Conservation (phyloP, 2,888 invertebrate genomes). For the Melieria picta region DNA sequence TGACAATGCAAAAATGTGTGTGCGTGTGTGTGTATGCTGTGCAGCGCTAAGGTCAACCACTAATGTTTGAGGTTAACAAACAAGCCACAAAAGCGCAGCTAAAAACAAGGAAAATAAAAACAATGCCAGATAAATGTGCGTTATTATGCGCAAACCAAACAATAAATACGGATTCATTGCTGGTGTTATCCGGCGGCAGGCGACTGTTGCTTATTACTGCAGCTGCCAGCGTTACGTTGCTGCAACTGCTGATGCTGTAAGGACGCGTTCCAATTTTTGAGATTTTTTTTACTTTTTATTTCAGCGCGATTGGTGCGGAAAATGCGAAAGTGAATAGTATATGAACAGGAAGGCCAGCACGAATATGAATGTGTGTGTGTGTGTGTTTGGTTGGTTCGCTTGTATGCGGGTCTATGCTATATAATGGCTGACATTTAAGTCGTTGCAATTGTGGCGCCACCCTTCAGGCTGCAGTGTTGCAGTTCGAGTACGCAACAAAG, state of each 20-base stretch:
- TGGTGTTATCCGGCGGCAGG: no score
- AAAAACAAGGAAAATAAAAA: no score
- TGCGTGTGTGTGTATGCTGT: no score
- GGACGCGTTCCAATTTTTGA: conserved; percentile 11
- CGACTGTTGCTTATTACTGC: no score
- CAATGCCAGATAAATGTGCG: no score
- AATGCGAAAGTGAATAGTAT: neutral
- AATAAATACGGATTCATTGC: no score
- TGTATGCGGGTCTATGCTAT: neutral
- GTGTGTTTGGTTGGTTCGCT: neutral
- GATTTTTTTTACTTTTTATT: neutral
- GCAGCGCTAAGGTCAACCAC: no score
- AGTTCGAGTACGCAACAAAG: neutral
- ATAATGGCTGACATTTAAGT: neutral
- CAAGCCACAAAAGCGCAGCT: no score
- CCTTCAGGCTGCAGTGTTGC: neutral
- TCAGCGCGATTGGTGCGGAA: neutral
- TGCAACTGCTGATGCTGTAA: conserved; percentile 11
- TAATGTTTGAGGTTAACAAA: no score
- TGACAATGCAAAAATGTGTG: no score
- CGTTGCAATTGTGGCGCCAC: neutral
- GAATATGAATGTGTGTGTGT: neutral
- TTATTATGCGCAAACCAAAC: no score
- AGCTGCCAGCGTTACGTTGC: no score
- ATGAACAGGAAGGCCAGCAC: neutral